phyloP scores from a whole-genome alignment of 2,888 invertebrate genomes.

The Camptogramma bilineatum region DNA sequence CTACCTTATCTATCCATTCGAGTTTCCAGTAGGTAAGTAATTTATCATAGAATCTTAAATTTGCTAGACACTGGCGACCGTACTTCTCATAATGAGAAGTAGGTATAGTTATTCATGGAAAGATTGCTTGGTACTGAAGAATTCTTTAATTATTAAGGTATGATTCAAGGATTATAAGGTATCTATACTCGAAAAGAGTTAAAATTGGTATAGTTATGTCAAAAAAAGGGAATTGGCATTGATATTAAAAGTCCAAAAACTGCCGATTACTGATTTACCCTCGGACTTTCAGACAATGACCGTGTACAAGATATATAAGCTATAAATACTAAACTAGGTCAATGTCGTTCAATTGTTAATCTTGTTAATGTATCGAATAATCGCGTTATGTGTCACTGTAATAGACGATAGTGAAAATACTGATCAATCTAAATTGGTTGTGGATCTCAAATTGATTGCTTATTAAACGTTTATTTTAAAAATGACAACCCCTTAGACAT shows the following conservation, averaged over 20 bases:
- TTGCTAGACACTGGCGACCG: too few species aligned
- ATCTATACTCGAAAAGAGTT: too few species aligned
- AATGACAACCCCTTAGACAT: too few species aligned
- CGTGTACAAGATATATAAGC: slow-evolving; percentile 7
- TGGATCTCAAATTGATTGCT: background rate
- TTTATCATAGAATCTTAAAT: background rate
- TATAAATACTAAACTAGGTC: slow-evolving; percentile 21
- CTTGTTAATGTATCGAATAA: slow-evolving; percentile 27
- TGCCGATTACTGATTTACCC: background rate
- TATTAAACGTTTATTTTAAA: too few species aligned
- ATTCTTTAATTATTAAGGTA: too few species aligned
- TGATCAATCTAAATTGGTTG: slow-evolving; percentile 8
- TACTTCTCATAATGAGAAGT: too few species aligned
- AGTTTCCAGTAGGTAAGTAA: slow-evolving; percentile 88
- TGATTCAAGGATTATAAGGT: too few species aligned
- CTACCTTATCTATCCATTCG: slow-evolving; percentile 87
- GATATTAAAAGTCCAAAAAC: background rate
- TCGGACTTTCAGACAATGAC: slow-evolving; percentile 8
- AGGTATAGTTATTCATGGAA: too few species aligned
- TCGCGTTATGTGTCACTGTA: slow-evolving; percentile 20
- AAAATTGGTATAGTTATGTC: too few species aligned
- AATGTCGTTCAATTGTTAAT: slow-evolving; percentile 32
- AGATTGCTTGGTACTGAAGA: too few species aligned
- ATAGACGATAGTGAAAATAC: slow-evolving; percentile 14
- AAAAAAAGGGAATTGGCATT: too few species aligned